A percentile compares a stretch with the other conserved stretches of the same genome.
phyloP scores from a whole-genome alignment of 2,113 vertebrate genomes.

The Oreocharis arfaki region DNA sequence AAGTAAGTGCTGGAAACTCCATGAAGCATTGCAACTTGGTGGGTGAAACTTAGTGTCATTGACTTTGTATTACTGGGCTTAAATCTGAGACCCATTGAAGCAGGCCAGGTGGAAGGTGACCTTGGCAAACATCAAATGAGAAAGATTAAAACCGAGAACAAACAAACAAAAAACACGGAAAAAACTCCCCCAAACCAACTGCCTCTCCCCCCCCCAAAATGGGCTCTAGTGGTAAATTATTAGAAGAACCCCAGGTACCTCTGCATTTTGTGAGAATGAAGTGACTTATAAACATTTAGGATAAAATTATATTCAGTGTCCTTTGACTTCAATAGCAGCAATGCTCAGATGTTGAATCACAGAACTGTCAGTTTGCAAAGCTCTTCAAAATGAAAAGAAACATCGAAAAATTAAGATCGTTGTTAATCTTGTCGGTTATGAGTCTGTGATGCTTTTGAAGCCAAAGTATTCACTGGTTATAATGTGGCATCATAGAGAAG shows the following conservation, averaged over 20 bases:
- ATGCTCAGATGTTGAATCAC: not conserved
- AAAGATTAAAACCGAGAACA: not conserved
- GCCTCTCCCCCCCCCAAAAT: too few relatives aligned
- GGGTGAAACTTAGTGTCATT: not conserved
- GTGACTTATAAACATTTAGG: not conserved
- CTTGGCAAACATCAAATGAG: not conserved
- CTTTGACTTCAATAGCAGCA: not conserved
- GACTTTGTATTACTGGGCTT: not conserved
- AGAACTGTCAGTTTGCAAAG: not conserved
- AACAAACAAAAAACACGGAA: not conserved
- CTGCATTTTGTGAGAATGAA: not conserved
- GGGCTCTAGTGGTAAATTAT: not conserved
- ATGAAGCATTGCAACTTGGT: not conserved
- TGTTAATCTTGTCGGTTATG: not conserved
- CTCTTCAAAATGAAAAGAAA: not conserved
- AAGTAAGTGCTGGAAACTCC: not conserved
- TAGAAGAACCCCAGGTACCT: not conserved
- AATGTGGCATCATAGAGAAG: not conserved
- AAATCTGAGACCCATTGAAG: not conserved
- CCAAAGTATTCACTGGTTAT: not conserved
- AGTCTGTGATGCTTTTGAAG: not conserved
- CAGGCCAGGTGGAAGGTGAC: not conserved
- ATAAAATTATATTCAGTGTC: not conserved
- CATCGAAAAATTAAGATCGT: not conserved
- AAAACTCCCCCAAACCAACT: not conserved